A percentile compares a stretch with the other conserved stretches of the same genome.
phyloP scores from a whole-genome alignment of 2,113 vertebrate species.

The Melanostigma gelatinosum region DNA sequence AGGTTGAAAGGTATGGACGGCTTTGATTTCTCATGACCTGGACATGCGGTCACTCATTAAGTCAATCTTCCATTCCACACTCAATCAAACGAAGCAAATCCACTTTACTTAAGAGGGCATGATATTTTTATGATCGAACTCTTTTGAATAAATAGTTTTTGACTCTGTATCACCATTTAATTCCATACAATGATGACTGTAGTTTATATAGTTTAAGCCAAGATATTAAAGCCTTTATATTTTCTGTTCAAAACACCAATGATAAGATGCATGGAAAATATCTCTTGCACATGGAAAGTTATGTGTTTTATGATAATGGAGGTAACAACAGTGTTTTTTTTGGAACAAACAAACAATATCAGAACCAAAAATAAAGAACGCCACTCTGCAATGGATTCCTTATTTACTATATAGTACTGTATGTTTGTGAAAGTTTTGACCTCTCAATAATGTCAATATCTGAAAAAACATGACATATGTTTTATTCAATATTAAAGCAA shows the following conservation, averaged over 20 bases:
- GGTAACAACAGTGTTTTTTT: not conserved
- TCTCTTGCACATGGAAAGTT: not conserved
- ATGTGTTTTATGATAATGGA: not conserved
- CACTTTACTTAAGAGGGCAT: not conserved
- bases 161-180: not conserved
- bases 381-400: not conserved
- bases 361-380: no score
- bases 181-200: no score
- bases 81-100: slow-evolving; percentile 22
- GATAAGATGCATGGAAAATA: not conserved
- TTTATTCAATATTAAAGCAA: not conserved
- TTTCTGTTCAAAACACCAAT: not conserved
- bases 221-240: not conserved
- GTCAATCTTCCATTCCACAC: slow-evolving; percentile 30
- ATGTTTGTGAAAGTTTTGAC: not conserved
- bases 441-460: not conserved
- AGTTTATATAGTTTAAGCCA: not conserved
- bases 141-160: slow-evolving; percentile 11
- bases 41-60: slow-evolving; percentile 50
- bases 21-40: slow-evolving; percentile 63
- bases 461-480: not conserved
- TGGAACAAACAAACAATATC: not conserved
- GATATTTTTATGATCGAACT: not conserved
- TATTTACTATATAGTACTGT: not conserved
- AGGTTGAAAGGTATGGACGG: slow-evolving; percentile 37